A percentile compares a stretch with the other conserved stretches of the same genome.
phyloP scores from a whole-genome alignment of 1,140 invertebrate genomes.

The Steinernema feltiae region DNA sequence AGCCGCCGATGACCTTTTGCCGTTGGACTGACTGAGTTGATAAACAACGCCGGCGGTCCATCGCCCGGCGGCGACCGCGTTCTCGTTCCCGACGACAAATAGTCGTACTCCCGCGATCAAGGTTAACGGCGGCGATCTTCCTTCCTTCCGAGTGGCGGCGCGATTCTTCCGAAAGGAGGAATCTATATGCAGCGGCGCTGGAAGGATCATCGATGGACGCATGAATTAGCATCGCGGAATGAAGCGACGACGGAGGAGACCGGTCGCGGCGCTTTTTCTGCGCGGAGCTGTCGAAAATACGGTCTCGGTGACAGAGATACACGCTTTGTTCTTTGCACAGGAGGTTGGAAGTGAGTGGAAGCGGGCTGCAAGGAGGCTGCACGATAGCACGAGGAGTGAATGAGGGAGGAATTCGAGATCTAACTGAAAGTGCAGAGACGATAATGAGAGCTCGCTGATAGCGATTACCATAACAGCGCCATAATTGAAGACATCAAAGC shows the following conservation, averaged over 20 bases:
- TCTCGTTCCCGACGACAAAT: not conserved
- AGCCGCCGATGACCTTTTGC: not conserved
- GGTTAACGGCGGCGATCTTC: not conserved
- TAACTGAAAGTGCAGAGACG: no score
- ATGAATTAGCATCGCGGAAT: no score
- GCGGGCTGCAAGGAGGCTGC: no score
- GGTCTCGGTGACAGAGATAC: not conserved
- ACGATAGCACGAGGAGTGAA: no score
- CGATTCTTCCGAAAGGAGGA: not conserved
- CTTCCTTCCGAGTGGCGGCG: not conserved
- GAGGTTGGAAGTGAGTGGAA: no score
- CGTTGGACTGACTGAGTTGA: not conserved
- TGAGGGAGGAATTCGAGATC: no score
- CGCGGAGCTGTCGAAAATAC: not conserved
- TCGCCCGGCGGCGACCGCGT: no score
- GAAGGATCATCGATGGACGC: no score
- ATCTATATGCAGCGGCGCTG: not conserved
- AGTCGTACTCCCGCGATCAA: slow-evolving; percentile 1
- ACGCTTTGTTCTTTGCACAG: not conserved
- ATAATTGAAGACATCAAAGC: no score
- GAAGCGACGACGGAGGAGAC: not conserved
- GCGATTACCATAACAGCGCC: no score
- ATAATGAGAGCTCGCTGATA: no score
- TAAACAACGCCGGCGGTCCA: not conserved
- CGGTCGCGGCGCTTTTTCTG: not conserved